A percentile compares a stretch with the other conserved stretches of the same genome.
Evolutionary conservation across 2,797 vertebrate genomes (phyloP).

Genomic region (Poecile montanus): DNA sequence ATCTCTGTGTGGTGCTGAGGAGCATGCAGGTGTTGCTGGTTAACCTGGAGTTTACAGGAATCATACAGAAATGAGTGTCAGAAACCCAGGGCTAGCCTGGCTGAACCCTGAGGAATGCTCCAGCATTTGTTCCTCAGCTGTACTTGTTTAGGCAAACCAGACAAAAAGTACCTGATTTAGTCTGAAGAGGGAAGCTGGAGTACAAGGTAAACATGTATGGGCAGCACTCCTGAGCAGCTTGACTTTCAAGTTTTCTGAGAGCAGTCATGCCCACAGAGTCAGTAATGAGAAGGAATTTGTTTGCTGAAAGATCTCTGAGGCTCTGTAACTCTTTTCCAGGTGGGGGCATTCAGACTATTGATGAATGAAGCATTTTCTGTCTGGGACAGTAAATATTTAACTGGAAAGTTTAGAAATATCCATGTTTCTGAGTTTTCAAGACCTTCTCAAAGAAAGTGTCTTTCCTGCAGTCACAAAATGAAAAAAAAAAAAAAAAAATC

Average conservation of each 20-base stretch:
- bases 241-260: slow-evolving; percentile 75
- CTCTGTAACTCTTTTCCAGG: slow-evolving; percentile 72
- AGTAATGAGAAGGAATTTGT: slow-evolving; percentile 73
- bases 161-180: slow-evolving; percentile 60
- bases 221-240: slow-evolving; percentile 63
- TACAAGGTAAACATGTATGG: slow-evolving; percentile 69
- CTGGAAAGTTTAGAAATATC: slow-evolving; percentile 18
- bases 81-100: not conserved
- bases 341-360: slow-evolving; percentile 55
- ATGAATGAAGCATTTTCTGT: slow-evolving; percentile 1
- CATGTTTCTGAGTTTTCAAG: not conserved
- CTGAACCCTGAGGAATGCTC: not conserved
- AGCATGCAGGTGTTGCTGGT: not conserved
- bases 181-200: slow-evolving; percentile 65
- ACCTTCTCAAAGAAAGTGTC: not conserved
- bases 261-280: slow-evolving; percentile 40
- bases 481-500: not conserved
- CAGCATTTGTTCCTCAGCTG: not conserved
- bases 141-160: slow-evolving; percentile 61
- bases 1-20: not conserved
- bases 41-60: not conserved
- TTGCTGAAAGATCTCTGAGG: slow-evolving; percentile 74
- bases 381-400: slow-evolving; percentile 46
- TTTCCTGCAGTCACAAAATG: not conserved
- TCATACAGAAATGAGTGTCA: not conserved